phyloP scores from a whole-genome alignment of 2,888 invertebrate genomes.

The Cephus spinipes region DNA sequence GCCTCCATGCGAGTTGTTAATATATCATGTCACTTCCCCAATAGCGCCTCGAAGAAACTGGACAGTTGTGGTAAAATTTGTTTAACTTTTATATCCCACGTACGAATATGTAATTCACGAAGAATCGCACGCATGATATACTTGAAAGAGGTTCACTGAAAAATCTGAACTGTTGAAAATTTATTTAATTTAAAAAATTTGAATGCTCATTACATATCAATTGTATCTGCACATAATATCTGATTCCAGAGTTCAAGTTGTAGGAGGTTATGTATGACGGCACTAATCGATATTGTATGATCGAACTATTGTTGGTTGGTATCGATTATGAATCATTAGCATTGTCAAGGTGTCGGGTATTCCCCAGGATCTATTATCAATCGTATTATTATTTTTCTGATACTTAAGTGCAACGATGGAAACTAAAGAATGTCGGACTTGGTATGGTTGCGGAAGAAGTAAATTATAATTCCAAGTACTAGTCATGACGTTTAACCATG shows the following conservation, averaged over 20 bases:
- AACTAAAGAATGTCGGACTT: background rate
- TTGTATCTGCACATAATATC: background rate
- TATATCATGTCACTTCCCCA: background rate
- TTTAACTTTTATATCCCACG: background rate
- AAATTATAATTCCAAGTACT: background rate
- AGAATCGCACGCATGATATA: background rate
- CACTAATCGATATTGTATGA: background rate
- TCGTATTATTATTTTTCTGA: background rate
- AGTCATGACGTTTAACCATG: background rate
- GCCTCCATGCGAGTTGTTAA: conserved; percentile 3
- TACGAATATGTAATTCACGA: background rate
- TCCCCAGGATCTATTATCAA: background rate
- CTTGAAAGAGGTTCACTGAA: background rate
- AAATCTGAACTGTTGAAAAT: background rate
- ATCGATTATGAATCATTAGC: background rate
- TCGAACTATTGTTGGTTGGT: background rate
- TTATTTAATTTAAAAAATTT: no score
- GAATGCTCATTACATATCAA: background rate
- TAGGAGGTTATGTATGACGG: background rate
- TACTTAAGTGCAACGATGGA: background rate
- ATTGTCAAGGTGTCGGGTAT: background rate
- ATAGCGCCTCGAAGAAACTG: background rate
- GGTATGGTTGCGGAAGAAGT: background rate
- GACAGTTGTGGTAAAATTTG: background rate
- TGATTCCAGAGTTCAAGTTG: background rate